Evolutionary conservation across 2,888 invertebrate species (phyloP).

Genomic region (Ochlodes sylvanus): DNA sequence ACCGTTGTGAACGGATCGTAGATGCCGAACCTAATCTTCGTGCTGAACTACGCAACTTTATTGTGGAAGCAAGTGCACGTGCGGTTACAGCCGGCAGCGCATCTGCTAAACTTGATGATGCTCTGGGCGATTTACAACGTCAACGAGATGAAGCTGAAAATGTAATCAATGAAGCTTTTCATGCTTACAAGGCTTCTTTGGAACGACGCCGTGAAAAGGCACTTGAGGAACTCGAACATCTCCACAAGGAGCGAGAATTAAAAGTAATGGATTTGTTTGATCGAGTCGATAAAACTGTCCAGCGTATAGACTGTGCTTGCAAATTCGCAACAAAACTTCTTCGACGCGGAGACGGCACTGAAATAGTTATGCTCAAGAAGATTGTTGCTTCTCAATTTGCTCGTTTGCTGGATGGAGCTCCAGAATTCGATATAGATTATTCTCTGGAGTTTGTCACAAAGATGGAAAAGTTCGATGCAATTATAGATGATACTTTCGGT

Average conservation of each 20-base stretch:
- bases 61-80: constrained; percentile 91
- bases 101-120: constrained; percentile 90
- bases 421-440: constrained; percentile 92
- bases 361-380: constrained; percentile 93
- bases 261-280: constrained; percentile 95
- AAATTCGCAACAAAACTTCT: constrained; percentile 93
- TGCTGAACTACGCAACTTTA: constrained; percentile 90
- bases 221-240: constrained; percentile 88
- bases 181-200: constrained; percentile 91
- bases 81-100: constrained; percentile 91
- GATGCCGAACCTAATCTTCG: constrained; percentile 92
- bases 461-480: constrained; percentile 90
- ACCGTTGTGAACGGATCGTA: constrained; percentile 92
- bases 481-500: constrained; percentile 90
- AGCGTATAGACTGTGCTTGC: constrained; percentile 94
- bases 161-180: constrained; percentile 92
- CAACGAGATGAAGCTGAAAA: constrained; percentile 94
- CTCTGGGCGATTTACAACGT: constrained; percentile 93
- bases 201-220: constrained; percentile 92
- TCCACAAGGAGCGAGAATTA: constrained; percentile 94
- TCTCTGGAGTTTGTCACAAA: constrained; percentile 93
- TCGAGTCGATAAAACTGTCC: constrained; percentile 92
- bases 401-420: constrained; percentile 91
- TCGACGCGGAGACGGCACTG: constrained; percentile 93
- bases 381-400: constrained; percentile 91